phyloP scores from a whole-genome alignment of 2,113 vertebrate genomes.

The Heptranchias perlo region DNA sequence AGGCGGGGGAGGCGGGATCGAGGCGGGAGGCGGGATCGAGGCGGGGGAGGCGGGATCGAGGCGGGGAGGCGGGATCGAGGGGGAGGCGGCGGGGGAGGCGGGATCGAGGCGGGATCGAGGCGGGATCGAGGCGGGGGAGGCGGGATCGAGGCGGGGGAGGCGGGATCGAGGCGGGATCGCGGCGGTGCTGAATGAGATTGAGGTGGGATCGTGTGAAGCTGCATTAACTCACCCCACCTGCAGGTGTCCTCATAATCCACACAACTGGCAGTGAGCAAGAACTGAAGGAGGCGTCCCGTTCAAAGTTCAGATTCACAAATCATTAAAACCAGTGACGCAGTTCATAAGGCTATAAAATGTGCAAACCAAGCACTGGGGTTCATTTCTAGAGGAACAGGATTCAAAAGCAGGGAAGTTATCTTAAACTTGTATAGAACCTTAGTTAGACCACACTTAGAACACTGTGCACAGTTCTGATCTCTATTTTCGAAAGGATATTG shows the following conservation, averaged over 20 bases:
- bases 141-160: not conserved
- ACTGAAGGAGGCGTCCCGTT: not conserved
- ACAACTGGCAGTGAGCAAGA: not conserved
- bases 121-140: too few relatives aligned
- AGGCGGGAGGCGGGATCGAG: too few relatives aligned
- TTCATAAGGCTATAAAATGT: not conserved
- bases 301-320: not conserved
- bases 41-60: too few relatives aligned
- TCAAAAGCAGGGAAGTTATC: not conserved
- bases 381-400: not conserved
- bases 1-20: too few relatives aligned
- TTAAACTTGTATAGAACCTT: not conserved
- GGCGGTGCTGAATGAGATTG: not conserved
- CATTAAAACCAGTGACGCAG: not conserved
- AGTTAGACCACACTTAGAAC: not conserved
- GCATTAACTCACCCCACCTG: not conserved
- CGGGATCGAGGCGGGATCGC: not conserved
- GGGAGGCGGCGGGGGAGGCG: too few relatives aligned
- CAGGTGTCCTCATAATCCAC: slow-evolving; percentile 3
- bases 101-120: too few relatives aligned
- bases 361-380: not conserved
- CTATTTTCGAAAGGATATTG: not conserved
- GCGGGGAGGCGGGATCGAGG: too few relatives aligned
- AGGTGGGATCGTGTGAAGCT: not conserved
- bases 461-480: not conserved